Conservation (phyloP, 2,113 vertebrate genomes). For the Entomyzon cyanotis region DNA sequence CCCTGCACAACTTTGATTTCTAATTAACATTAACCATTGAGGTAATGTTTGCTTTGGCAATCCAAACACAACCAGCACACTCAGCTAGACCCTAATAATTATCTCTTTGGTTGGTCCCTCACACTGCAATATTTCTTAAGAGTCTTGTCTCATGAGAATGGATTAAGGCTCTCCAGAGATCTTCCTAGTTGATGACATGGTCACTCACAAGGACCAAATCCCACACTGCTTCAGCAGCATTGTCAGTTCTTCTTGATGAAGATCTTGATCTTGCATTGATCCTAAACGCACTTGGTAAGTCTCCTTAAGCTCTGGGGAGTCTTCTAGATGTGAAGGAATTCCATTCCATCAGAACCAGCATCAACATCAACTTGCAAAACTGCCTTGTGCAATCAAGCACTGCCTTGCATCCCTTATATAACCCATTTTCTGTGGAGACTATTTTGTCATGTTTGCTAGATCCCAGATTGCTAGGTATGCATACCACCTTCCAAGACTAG, state of each 20-base stretch:
- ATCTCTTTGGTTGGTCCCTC: neutral
- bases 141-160: neutral
- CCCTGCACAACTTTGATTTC: neutral
- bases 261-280: neutral
- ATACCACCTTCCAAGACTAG: neutral
- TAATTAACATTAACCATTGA: neutral
- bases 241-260: neutral
- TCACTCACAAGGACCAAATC: neutral
- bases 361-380: neutral
- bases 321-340: neutral
- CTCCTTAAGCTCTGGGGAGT: neutral
- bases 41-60: neutral
- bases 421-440: neutral
- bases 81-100: neutral
- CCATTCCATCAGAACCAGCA: fast-evolving
- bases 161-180: neutral
- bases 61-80: neutral
- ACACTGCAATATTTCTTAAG: neutral
- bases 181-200: neutral
- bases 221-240: neutral
- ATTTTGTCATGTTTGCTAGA: neutral
- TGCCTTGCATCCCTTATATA: neutral
- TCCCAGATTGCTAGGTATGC: neutral
- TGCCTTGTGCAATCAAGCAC: neutral
- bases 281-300: neutral